These are phyloP conservation scores for Palythoa grandis DNA, from an alignment of 92 coral and sea anemone genomes.

Conservation along the genomic window DNA sequence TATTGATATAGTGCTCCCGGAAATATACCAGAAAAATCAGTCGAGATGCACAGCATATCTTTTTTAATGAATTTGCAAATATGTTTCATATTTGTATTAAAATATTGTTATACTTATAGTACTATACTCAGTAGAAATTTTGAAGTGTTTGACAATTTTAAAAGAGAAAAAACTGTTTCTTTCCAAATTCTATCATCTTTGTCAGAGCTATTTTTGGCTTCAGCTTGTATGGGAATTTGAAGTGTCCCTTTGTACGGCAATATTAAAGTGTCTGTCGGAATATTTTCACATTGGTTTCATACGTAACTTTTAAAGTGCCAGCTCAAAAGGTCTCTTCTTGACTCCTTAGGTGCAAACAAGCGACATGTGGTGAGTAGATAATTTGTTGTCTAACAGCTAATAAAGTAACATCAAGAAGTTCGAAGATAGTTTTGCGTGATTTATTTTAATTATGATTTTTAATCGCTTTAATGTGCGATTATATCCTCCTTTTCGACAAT, in stretches of 20 bases:
- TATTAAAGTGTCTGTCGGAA: neutral
- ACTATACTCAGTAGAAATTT: neutral
- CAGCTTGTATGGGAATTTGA: slow-evolving; percentile 19
- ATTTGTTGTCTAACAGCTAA: neutral
- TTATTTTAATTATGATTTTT: neutral
- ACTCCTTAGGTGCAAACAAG: slow-evolving; percentile 32
- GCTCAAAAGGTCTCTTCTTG: slow-evolving; percentile 14
- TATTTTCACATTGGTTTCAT: too few relatives aligned
- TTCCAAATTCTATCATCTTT: neutral
- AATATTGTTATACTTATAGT: neutral
- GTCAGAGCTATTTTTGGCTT: slow-evolving; percentile 19
- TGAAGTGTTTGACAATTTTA: neutral
- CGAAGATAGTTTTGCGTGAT: neutral
- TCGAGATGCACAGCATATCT: neutral
- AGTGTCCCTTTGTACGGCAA: neutral
- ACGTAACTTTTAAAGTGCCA: neutral
- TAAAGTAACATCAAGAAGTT: neutral
- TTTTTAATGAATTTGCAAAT: too few relatives aligned
- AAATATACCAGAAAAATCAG: neutral
- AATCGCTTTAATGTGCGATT: neutral
- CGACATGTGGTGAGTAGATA: slow-evolving; percentile 32
- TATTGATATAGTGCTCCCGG: neutral
- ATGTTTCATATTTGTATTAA: neutral
- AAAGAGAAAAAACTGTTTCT: neutral
- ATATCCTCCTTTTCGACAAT: neutral